These are phyloP conservation scores for Micromussa lordhowensis DNA, from an alignment of 92 coral and sea anemone species.

Conservation along the genomic window DNA sequence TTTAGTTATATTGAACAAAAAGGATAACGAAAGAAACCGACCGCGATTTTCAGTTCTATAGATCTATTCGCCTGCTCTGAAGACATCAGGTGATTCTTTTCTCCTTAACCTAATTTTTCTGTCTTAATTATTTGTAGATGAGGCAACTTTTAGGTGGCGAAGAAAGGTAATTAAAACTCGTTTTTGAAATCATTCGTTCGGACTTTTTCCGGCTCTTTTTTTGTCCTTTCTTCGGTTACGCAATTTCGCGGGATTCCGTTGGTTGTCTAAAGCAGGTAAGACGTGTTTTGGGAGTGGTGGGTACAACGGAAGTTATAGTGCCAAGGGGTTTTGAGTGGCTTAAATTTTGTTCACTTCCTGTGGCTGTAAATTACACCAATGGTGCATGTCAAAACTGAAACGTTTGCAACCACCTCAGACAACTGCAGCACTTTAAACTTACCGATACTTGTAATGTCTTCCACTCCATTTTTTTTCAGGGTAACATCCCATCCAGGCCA, in stretches of 20 bases:
- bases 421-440: slow-evolving; percentile 32
- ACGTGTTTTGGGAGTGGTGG: neutral
- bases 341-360: slow-evolving; percentile 21
- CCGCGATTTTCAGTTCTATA: too few species aligned
- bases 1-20: neutral
- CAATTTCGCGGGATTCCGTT: slow-evolving; percentile 33
- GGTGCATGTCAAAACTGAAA: slow-evolving; percentile 25
- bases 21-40: too few species aligned
- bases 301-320: neutral
- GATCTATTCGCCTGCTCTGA: slow-evolving; percentile 6
- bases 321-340: slow-evolving; percentile 22
- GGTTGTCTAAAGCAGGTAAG: slow-evolving; percentile 10
- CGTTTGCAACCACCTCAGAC: slow-evolving; percentile 26
- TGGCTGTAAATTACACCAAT: slow-evolving; percentile 26
- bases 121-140: slow-evolving; percentile 21
- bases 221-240: neutral
- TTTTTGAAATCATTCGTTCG: neutral
- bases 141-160: neutral
- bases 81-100: slow-evolving; percentile 5
- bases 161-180: slow-evolving; percentile 24
- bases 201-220: slow-evolving; percentile 12
- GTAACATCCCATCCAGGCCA: slow-evolving; percentile 43
- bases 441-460: slow-evolving; percentile 10
- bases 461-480: neutral
- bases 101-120: neutral